Conservation (phyloP, 2,888 invertebrate species). For the Galerucella pusilla region DNA sequence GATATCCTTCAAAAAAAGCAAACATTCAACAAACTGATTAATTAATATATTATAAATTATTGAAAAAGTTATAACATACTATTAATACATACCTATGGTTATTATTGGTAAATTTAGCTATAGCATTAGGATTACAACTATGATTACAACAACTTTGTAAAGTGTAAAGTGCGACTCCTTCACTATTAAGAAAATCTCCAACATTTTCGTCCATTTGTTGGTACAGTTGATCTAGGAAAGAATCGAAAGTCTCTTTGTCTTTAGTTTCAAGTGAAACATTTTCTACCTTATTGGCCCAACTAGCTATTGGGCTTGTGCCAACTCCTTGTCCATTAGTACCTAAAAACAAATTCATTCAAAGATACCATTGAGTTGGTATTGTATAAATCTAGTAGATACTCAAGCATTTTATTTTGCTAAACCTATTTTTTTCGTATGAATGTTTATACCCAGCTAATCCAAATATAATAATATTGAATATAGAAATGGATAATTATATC, state of each 20-base stretch:
- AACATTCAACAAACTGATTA: background rate
- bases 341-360: constrained; percentile 21
- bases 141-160: constrained; percentile 94
- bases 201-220: constrained; percentile 81
- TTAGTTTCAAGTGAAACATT: constrained; percentile 74
- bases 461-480: too few species aligned
- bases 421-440: too few species aligned
- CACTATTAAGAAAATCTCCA: constrained; percentile 88
- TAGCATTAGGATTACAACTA: constrained; percentile 90
- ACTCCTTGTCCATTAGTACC: constrained; percentile 97
- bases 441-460: too few species aligned
- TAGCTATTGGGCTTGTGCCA: constrained; percentile 88
- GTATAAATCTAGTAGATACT: too few species aligned
- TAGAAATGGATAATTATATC: background rate
- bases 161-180: constrained; percentile 89
- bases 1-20: constrained; percentile 66
- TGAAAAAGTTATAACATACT: too few species aligned
- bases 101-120: constrained; percentile 84
- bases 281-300: constrained; percentile 85
- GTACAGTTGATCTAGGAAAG: constrained; percentile 85
- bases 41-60: too few species aligned
- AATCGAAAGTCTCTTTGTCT: constrained; percentile 74
- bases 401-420: too few species aligned
- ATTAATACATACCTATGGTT: constrained; percentile 67
- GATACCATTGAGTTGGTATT: too few species aligned